Evolutionary conservation across 2,888 invertebrate species (phyloP).

Genomic region (Formica aserva): DNA sequence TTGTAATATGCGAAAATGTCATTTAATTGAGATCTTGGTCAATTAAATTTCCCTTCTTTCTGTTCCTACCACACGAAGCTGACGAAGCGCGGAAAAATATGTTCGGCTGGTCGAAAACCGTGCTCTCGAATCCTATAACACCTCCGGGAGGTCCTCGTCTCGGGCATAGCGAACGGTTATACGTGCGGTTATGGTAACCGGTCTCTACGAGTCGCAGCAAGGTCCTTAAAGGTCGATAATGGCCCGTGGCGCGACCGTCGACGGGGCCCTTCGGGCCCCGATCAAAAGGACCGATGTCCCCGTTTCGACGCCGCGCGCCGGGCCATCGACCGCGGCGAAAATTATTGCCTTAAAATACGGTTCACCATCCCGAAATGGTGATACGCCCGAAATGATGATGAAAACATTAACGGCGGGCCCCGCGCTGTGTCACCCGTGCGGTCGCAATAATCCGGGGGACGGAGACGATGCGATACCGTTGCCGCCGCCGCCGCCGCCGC

Average conservation of each 20-base stretch:
- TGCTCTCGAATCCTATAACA: constrained; percentile 66
- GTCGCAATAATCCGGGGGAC: not conserved
- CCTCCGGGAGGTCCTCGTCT: constrained; percentile 72
- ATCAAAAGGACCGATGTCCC: constrained; percentile 79
- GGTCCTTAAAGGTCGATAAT: constrained; percentile 83
- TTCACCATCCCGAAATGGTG: constrained; percentile 33
- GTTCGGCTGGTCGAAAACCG: constrained; percentile 35
- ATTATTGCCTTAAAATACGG: constrained; percentile 74
- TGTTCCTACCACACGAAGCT: not conserved
- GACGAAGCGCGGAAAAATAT: constrained; percentile 27
- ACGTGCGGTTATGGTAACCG: constrained; percentile 77
- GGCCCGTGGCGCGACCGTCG: constrained; percentile 71
- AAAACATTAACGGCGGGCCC: constrained; percentile 69
- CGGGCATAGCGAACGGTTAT: constrained; percentile 62
- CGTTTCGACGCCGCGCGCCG: constrained; percentile 72
- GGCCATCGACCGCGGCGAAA: constrained; percentile 73
- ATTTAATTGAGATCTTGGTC: not conserved
- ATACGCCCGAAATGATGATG: constrained; percentile 68
- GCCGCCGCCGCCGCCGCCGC: not conserved
- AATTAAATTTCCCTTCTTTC: not conserved
- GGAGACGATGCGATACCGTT: not conserved
- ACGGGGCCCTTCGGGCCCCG: constrained; percentile 59
- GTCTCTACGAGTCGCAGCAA: constrained; percentile 76
- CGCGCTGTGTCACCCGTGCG: constrained; percentile 26
- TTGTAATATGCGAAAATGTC: not conserved